Evolutionary conservation across 2,797 vertebrate species (phyloP).

Genomic region (Eupleurogrammus muticus): DNA sequence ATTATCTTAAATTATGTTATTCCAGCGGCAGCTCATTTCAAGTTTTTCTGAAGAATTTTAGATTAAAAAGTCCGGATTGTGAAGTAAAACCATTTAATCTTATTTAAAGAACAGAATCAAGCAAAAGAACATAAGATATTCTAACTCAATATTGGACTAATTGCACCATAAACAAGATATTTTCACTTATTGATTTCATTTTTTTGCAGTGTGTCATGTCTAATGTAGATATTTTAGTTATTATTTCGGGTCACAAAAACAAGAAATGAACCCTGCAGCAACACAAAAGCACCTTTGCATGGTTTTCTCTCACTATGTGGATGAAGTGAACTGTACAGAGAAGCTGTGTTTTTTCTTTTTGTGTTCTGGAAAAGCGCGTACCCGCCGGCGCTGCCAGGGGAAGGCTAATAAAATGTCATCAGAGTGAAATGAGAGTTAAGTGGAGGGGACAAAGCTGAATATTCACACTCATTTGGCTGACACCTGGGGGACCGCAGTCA

Average conservation of each 20-base stretch:
- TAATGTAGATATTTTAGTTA: neutral
- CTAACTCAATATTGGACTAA: no score
- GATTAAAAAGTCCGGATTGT: no score
- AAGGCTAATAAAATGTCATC: constrained; percentile 84
- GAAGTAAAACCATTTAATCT: no score
- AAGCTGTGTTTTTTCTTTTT: no score
- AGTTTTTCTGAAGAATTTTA: no score
- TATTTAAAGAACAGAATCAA: no score
- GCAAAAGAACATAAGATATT: no score
- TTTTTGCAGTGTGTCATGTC: no score
- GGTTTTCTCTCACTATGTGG: constrained; percentile 39
- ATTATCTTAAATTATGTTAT: no score
- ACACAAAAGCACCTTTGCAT: constrained; percentile 6
- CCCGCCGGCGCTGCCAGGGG: constrained; percentile 65
- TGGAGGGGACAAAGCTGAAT: constrained; percentile 85
- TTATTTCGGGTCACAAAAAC: constrained; percentile 9
- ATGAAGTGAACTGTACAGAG: constrained; percentile 54
- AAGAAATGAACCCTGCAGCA: constrained; percentile 14
- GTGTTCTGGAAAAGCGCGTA: constrained; percentile 61
- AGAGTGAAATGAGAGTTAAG: constrained; percentile 86
- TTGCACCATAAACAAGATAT: no score
- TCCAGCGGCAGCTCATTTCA: no score
- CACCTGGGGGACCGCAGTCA: constrained; percentile 84
- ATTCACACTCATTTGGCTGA: constrained; percentile 86
- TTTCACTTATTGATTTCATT: no score